Evolutionary conservation across 2,797 vertebrate species (phyloP), one percentile per base, ranked within the genome.

Genomic region (Cryptoblepharus egeriae): DNA sequence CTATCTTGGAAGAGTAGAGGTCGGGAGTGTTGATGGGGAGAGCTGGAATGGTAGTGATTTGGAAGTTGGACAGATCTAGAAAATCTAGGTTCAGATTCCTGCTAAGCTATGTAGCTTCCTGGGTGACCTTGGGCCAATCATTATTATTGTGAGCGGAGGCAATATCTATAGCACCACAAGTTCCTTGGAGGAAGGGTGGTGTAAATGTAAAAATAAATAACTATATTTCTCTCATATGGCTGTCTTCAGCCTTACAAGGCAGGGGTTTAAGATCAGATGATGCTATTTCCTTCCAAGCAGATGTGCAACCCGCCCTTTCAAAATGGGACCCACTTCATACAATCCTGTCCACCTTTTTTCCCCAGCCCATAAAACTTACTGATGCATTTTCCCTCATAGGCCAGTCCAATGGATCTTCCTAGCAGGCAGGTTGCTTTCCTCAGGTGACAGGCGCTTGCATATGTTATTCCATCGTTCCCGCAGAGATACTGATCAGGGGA

Each of bases 301-400:
- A 9, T 42, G 7, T 42, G 18, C n/a, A 22, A 15, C 32, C 28
- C 61, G n/a, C 42, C 8, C n/a, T 68, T 32, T 30, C 64, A 30
- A 39, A 68, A 67, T 13, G 42, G 49, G 57, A 20, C 1, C 58
- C 2, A 30, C 11, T 20, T 35, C 26, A 22, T 35, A 35, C 4
- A 37, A 81, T 61, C 3, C 7, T 22, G 86, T 64, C 2, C 6
- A 12, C n/a, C 5, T 55, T 39, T 39, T 11, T 35, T 30, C 26
- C 60, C 86, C 87, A 10, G 1, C 58, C 58, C 0, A 1, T 81
- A 89, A 91, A 94, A 99, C 98, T 95, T 97, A 99, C 98, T 99
- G 96, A 99, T 96, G 94, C 98, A 99, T 96, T 97, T 98, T 77
- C 98, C 98, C 93, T 99, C 97, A 0, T 99, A 99, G 58, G 98